phyloP scores from a whole-genome alignment of 2,113 vertebrate species.

The Clupea harengus region DNA sequence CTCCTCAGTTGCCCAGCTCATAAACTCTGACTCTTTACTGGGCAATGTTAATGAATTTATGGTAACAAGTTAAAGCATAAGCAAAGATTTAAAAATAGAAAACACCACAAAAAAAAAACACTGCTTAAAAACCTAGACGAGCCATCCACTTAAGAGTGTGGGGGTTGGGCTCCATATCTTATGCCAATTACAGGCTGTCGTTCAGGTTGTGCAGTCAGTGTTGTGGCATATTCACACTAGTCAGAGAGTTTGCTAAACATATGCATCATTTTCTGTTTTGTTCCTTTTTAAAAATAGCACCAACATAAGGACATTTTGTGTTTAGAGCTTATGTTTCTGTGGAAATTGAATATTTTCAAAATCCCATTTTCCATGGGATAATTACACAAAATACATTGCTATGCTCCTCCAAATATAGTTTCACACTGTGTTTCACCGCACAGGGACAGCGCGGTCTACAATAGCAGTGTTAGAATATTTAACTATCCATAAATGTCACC shows the following conservation, averaged over 20 bases:
- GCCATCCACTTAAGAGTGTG: neutral
- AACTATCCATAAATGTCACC: neutral
- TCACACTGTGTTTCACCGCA: neutral
- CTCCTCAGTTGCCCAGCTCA: too few relatives aligned
- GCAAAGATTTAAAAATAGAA: too few relatives aligned
- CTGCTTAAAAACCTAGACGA: neutral
- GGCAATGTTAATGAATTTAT: neutral
- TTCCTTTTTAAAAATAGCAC: neutral
- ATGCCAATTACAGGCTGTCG: neutral
- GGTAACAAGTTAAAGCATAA: neutral
- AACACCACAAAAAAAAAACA: neutral
- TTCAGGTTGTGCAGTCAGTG: neutral
- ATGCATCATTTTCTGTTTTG: neutral
- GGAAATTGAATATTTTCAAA: neutral
- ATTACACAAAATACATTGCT: neutral
- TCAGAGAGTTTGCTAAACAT: neutral
- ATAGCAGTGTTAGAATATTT: neutral
- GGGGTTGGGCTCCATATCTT: neutral
- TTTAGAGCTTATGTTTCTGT: neutral
- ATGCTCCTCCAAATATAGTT: neutral
- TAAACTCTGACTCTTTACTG: neutral
- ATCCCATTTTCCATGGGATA: neutral
- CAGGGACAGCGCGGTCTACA: neutral
- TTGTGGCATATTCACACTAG: neutral
- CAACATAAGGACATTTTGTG: neutral